These are phyloP conservation scores for Pygoscelis adeliae DNA, from an alignment of 2,113 vertebrate species.

Conservation along the genomic window DNA sequence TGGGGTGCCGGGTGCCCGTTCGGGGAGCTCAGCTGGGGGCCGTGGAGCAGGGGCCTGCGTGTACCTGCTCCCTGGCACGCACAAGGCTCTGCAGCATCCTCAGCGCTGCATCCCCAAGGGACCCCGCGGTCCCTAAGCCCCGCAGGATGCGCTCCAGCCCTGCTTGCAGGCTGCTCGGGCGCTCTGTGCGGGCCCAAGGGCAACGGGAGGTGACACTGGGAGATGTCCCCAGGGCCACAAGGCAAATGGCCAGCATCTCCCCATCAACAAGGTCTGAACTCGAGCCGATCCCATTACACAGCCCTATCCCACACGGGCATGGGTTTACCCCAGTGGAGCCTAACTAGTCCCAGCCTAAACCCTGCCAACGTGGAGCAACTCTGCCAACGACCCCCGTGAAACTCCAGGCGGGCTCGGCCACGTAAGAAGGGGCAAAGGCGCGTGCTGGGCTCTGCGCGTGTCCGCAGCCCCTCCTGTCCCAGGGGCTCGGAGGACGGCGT, in stretches of 20 bases:
- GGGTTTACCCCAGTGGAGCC: background rate
- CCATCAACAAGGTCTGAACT: background rate
- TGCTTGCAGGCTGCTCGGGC: background rate
- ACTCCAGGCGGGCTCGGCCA: background rate
- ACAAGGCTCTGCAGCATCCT: rapidly evolving
- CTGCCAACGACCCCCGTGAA: rapidly evolving
- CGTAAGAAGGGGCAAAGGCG: rapidly evolving
- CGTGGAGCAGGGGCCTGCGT: background rate
- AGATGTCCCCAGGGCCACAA: background rate
- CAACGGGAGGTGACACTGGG: background rate
- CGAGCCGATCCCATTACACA: rapidly evolving
- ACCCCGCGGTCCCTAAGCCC: background rate
- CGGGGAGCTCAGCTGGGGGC: background rate
- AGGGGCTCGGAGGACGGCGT: rapidly evolving
- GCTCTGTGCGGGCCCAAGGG: background rate
- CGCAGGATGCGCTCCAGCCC: rapidly evolving
- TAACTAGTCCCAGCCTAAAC: background rate
- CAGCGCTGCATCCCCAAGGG: background rate
- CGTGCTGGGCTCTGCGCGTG: rapidly evolving
- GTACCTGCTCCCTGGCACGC: background rate
- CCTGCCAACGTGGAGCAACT: rapidly evolving
- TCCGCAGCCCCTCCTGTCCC: background rate
- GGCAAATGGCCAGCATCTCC: background rate
- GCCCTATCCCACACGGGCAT: rapidly evolving
- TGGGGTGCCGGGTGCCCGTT: background rate